Conservation (phyloP, 2,797 vertebrate species). For the Manis pentadactyla region DNA sequence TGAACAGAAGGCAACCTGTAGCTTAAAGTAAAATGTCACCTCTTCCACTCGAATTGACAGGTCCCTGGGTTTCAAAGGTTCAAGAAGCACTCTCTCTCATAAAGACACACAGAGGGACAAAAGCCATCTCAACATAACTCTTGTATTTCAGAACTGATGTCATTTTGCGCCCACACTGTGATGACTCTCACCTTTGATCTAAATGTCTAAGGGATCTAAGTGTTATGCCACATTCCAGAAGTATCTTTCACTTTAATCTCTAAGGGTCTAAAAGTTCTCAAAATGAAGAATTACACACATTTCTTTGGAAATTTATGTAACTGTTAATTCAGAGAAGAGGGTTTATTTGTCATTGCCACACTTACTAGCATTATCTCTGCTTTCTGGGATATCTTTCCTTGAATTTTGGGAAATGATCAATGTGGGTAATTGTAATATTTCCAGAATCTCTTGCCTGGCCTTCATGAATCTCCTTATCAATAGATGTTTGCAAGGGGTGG, state of each 20-base stretch:
- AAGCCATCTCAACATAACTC: neutral
- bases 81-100: slow-evolving; percentile 15
- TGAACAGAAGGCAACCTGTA: slow-evolving; percentile 55
- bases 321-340: slow-evolving; percentile 36
- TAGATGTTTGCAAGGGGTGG: no score
- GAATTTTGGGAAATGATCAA: neutral
- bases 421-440: no score
- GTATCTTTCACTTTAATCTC: slow-evolving; percentile 44
- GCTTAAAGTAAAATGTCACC: slow-evolving; percentile 63
- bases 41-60: neutral
- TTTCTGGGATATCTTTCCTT: neutral
- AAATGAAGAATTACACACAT: neutral
- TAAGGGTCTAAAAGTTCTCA: slow-evolving; percentile 31
- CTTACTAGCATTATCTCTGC: neutral
- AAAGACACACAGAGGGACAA: slow-evolving; percentile 9
- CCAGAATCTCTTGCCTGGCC: no score
- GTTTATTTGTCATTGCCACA: neutral
- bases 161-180: slow-evolving; percentile 57
- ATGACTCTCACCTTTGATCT: slow-evolving; percentile 68
- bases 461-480: no score
- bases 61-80: slow-evolving; percentile 5
- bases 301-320: slow-evolving; percentile 34
- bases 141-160: neutral
- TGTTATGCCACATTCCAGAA: slow-evolving; percentile 18
- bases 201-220: slow-evolving; percentile 61